Percentiles rank a stretch among this genome's conserved stretches.
These are phyloP conservation scores for Sinocyclocheilus anophthalmus DNA, from an alignment of 2,113 vertebrate species.

Conservation along the genomic window DNA sequence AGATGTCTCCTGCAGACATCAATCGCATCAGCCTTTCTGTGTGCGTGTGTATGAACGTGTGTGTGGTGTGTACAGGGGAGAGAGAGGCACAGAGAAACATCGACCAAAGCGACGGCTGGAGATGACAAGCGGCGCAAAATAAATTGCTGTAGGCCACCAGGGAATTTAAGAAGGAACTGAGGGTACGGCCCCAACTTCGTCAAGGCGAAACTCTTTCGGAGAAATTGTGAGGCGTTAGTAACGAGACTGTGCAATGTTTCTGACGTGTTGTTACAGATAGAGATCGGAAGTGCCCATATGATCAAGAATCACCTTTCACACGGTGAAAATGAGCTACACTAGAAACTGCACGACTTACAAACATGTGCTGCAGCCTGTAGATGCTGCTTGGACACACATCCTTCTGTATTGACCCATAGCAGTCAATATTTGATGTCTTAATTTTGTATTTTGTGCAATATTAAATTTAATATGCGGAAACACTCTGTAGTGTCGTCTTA, in stretches of 20 bases:
- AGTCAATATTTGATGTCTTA: constrained; percentile 84
- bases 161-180: too few relatives aligned
- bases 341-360: constrained; percentile 26
- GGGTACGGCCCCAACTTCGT: too few relatives aligned
- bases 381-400: constrained; percentile 52
- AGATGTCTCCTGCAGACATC: constrained; percentile 6
- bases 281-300: too few relatives aligned
- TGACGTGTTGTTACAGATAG: too few relatives aligned
- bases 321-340: constrained; percentile 78
- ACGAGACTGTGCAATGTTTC: too few relatives aligned
- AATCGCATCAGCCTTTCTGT: constrained; percentile 18
- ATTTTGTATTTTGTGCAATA: constrained; percentile 96
- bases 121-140: too few relatives aligned
- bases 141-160: background rate
- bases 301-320: constrained; percentile 82
- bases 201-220: too few relatives aligned
- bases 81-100: too few relatives aligned
- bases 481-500: too few relatives aligned
- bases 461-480: constrained; percentile 85
- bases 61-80: too few relatives aligned
- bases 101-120: too few relatives aligned
- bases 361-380: constrained; percentile 41
- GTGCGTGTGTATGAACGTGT: background rate
- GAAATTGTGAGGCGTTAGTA: too few relatives aligned
- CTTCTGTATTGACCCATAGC: constrained; percentile 80